Evolutionary conservation across 2,888 invertebrate species (phyloP).

Genomic region (Blastobasis adustella): DNA sequence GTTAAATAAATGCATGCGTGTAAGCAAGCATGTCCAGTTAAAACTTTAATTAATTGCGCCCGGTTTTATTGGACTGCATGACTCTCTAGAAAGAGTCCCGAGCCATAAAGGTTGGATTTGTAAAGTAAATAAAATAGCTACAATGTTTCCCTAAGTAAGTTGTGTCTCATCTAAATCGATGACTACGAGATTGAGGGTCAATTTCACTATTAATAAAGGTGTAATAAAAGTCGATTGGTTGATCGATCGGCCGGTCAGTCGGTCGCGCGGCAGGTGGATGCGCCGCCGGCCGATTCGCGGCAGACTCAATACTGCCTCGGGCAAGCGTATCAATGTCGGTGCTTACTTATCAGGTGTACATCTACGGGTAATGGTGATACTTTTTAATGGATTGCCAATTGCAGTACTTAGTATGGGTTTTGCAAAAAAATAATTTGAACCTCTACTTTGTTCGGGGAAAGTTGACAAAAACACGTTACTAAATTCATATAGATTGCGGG

Average conservation of each 20-base stretch:
- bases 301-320: slow-evolving; percentile 25
- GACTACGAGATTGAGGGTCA: slow-evolving; percentile 20
- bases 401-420: not conserved
- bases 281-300: slow-evolving; percentile 22
- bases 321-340: slow-evolving; percentile 37
- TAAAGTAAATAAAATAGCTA: not conserved
- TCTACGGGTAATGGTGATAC: too few species aligned
- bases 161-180: slow-evolving; percentile 14
- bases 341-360: slow-evolving; percentile 1
- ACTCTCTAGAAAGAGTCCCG: not conserved
- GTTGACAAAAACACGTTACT: too few species aligned
- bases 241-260: slow-evolving; percentile 22
- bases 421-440: not conserved
- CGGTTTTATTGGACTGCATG: not conserved
- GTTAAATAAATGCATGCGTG: slow-evolving; percentile 11
- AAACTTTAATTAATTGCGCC: slow-evolving; percentile 12
- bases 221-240: slow-evolving; percentile 23
- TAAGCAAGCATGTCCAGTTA: slow-evolving; percentile 11
- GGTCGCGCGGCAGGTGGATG: slow-evolving; percentile 26
- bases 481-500: too few species aligned
- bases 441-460: too few species aligned
- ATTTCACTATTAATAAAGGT: slow-evolving; percentile 31
- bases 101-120: not conserved
- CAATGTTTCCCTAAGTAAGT: not conserved
- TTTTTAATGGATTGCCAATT: not conserved